Percentiles rank a stretch among this genome's conserved stretches.
Evolutionary conservation across 2,113 vertebrate genomes (phyloP).

Genomic region (Ochotona princeps): DNA sequence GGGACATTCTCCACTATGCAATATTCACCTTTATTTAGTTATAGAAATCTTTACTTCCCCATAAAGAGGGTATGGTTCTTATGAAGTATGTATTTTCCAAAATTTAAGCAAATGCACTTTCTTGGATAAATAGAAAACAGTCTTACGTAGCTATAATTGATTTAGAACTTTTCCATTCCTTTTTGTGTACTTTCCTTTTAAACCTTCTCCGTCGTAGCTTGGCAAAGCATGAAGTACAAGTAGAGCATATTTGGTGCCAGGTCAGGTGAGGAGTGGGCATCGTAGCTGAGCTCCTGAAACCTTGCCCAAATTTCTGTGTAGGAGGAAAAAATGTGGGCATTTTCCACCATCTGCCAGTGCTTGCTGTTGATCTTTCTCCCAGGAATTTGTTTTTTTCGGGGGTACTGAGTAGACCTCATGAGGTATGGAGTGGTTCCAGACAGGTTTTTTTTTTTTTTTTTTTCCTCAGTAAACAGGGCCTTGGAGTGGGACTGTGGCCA

Average conservation of each 20-base stretch:
- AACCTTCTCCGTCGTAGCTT: not conserved
- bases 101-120: not conserved
- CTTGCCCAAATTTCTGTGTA: conserved; percentile 5
- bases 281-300: not conserved
- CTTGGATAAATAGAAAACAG: not conserved
- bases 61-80: not conserved
- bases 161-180: not conserved
- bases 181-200: not conserved
- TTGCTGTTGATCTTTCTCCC: conserved; percentile 14
- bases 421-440: not conserved
- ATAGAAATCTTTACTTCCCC: not conserved
- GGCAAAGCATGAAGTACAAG: not conserved
- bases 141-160: not conserved
- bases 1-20: not conserved
- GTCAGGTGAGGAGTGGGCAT: not conserved
- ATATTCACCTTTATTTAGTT: not conserved
- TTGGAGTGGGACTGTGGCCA: not conserved
- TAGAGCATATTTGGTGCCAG: not conserved
- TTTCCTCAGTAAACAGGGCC: not conserved
- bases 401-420: not conserved
- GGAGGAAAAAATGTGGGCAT: not conserved
- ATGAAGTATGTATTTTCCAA: not conserved
- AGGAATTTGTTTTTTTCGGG: not conserved
- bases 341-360: not conserved
- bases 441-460: not conserved